Evolutionary conservation across 2,113 vertebrate genomes (phyloP).

Genomic region (Parotia lawesii): DNA sequence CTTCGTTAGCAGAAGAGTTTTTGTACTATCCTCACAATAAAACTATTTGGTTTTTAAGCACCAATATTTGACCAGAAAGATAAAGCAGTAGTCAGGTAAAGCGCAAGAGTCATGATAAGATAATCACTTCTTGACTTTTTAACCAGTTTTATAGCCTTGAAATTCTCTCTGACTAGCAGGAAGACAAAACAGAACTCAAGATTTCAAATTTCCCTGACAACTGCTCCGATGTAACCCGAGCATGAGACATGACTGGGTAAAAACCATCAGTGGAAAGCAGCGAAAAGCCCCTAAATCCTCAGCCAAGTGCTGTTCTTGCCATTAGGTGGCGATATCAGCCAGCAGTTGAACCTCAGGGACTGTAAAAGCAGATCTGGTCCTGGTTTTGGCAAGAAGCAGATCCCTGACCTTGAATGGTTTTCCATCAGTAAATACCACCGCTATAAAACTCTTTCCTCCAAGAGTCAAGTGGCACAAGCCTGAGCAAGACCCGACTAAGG

Average conservation of each 20-base stretch:
- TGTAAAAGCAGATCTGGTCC: neutral
- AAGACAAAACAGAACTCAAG: neutral
- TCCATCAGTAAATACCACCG: neutral
- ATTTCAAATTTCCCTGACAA: neutral
- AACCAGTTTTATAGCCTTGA: neutral
- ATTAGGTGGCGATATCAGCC: conserved; percentile 11
- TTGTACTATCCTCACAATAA: neutral
- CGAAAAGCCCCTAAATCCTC: fast-evolving
- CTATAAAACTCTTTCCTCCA: neutral
- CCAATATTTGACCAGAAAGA: neutral
- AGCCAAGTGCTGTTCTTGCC: neutral
- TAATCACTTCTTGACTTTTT: neutral
- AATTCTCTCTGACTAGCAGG: neutral
- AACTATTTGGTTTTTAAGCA: neutral
- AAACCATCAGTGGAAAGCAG: fast-evolving
- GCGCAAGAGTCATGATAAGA: fast-evolving
- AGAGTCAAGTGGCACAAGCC: neutral
- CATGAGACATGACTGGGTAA: fast-evolving
- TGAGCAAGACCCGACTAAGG: fast-evolving
- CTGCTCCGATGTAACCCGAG: neutral
- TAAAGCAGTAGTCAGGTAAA: neutral
- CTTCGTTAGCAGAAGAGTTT: fast-evolving
- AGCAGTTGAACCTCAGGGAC: neutral
- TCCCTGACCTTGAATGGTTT: neutral
- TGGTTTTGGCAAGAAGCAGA: neutral